Conservation (phyloP, 2,113 vertebrate genomes). For the Ginglymostoma cirratum region DNA sequence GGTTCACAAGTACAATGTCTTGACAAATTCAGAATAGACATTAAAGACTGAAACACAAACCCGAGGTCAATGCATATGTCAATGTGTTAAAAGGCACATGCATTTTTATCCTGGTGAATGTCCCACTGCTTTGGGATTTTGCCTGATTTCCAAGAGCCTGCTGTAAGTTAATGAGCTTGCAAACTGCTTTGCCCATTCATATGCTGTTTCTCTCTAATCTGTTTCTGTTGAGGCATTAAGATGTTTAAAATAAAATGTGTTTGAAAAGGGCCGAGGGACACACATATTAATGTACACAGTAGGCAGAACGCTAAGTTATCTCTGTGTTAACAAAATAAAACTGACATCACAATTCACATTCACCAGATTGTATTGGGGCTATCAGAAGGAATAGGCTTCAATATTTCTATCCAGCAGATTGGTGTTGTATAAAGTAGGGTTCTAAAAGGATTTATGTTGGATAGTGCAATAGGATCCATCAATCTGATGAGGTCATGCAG, state of each 20-base stretch:
- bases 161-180: background rate
- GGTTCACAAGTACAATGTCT: background rate
- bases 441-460: no score
- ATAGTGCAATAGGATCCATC: no score
- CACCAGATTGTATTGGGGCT: background rate
- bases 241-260: background rate
- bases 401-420: background rate
- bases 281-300: background rate
- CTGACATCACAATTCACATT: no score
- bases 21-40: background rate
- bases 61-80: background rate
- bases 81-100: background rate
- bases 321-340: background rate
- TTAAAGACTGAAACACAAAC: background rate
- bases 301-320: background rate
- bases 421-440: background rate
- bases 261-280: background rate
- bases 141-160: background rate
- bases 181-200: background rate
- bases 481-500: no score
- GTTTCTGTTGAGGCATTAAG: background rate
- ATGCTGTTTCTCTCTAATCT: background rate
- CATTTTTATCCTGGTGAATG: background rate
- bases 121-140: background rate
- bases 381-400: background rate